Percentiles rank a stretch among this genome's conserved stretches.
These are phyloP conservation scores for Thermophis baileyi DNA, from an alignment of 2,113 vertebrate genomes.

Conservation along the genomic window DNA sequence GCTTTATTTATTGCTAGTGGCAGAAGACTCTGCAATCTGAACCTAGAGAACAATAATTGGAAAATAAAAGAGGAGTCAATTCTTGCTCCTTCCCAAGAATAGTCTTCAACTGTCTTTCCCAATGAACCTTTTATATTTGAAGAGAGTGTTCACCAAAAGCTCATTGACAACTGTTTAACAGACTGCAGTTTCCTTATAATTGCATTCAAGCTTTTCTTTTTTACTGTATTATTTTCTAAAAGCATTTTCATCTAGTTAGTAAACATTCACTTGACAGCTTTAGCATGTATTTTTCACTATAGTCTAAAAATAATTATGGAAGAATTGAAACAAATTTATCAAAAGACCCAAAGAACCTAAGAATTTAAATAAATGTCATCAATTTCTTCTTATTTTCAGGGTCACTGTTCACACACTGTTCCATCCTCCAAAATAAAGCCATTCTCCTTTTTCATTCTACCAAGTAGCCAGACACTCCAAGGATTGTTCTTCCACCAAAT, in stretches of 20 bases:
- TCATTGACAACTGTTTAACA: background rate
- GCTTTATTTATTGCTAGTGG: background rate
- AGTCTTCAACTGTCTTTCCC: background rate
- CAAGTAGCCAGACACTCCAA: background rate
- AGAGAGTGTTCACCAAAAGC: background rate
- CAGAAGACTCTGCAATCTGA: background rate
- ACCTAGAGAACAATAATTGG: background rate
- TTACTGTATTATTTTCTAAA: background rate
- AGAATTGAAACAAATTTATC: background rate
- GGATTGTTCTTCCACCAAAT: background rate
- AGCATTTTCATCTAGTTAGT: background rate
- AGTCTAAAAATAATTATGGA: background rate
- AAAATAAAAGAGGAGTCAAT: background rate
- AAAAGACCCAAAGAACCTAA: background rate
- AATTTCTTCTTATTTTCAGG: background rate
- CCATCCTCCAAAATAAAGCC: background rate
- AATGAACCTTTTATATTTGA: background rate
- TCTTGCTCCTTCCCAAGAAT: background rate
- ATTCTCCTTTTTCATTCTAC: background rate
- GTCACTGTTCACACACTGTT: background rate
- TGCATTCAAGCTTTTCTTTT: background rate
- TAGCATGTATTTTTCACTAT: background rate
- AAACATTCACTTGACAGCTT: background rate
- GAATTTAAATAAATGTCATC: background rate
- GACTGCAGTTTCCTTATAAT: background rate